phyloP scores from a whole-genome alignment of 64 coral and sea anemone genomes.

The Actinia tenebrosa region DNA sequence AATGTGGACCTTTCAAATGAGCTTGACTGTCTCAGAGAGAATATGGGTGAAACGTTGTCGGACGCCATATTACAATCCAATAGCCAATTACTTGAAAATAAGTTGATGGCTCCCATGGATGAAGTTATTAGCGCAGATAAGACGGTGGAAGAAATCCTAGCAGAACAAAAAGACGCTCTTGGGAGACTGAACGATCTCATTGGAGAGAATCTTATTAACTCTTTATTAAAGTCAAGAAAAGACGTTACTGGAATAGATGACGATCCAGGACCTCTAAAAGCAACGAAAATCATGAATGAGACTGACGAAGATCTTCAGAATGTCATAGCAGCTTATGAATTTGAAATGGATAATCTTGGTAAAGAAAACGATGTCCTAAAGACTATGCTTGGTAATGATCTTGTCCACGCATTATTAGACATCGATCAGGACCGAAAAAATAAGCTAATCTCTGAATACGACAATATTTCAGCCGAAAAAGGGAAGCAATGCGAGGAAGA shows the following conservation, averaged over 20 bases:
- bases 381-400: conserved; percentile 44
- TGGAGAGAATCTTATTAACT: neutral
- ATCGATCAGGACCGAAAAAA: neutral
- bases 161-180: neutral
- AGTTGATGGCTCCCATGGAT: neutral
- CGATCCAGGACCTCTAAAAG: neutral
- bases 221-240: neutral
- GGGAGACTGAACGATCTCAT: conserved; percentile 1
- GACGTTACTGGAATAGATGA: neutral
- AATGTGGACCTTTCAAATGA: conserved; percentile 46
- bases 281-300: conserved; percentile 17
- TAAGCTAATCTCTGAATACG: neutral
- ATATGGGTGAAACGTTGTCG: conserved; percentile 50
- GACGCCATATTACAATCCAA: conserved; percentile 31
- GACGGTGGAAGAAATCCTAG: conserved; percentile 16
- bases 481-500: neutral
- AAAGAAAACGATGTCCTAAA: conserved; percentile 37
- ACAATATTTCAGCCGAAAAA: neutral
- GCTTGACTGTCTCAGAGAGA: conserved; percentile 44
- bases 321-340: conserved; percentile 53
- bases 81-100: neutral
- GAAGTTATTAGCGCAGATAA: conserved; percentile 11
- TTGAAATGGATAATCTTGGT: conserved; percentile 34
- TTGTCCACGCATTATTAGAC: conserved; percentile 30
- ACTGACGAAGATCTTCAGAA: conserved; percentile 56